A percentile compares a stretch with the other conserved stretches of the same genome.
Evolutionary conservation across 2,888 invertebrate species (phyloP).

Genomic region (Cheilosia pagana): DNA sequence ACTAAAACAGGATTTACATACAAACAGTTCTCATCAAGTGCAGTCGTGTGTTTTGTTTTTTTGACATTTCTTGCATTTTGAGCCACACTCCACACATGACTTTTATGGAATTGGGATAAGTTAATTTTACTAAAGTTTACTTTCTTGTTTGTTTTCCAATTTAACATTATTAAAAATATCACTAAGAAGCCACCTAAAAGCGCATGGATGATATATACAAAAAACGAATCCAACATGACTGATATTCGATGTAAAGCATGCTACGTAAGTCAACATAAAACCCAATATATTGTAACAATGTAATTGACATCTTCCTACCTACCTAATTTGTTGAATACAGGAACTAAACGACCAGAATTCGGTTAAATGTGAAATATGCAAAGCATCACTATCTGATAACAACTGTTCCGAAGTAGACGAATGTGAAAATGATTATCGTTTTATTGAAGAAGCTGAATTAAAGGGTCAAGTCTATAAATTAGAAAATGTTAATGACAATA

Average conservation of each 20-base stretch:
- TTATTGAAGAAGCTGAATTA: slow-evolving; percentile 63
- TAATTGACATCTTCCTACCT: neutral
- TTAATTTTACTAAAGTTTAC: slow-evolving; percentile 10
- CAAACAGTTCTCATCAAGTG: slow-evolving; percentile 9
- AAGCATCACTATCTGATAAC: slow-evolving; percentile 10
- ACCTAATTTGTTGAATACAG: slow-evolving; percentile 14
- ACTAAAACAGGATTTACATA: neutral
- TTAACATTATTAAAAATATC: neutral
- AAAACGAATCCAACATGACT: slow-evolving; percentile 37
- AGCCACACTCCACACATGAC: neutral
- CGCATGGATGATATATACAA: neutral
- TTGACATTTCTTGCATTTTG: slow-evolving; percentile 25
- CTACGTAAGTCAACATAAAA: slow-evolving; percentile 28
- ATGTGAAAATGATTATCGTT: slow-evolving; percentile 60
- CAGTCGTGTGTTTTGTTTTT: neutral
- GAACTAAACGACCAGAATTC: slow-evolving; percentile 55
- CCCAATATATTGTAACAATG: neutral
- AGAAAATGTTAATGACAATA: slow-evolving; percentile 44
- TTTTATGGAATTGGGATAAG: slow-evolving; percentile 13
- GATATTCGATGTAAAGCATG: slow-evolving; percentile 54
- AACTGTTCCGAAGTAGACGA: slow-evolving; percentile 39
- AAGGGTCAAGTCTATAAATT: slow-evolving; percentile 56
- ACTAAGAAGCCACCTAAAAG: neutral
- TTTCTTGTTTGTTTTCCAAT: neutral
- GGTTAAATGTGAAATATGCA: slow-evolving; percentile 58